Conservation (phyloP, 2,797 vertebrate species). For the Mus spretus region DNA sequence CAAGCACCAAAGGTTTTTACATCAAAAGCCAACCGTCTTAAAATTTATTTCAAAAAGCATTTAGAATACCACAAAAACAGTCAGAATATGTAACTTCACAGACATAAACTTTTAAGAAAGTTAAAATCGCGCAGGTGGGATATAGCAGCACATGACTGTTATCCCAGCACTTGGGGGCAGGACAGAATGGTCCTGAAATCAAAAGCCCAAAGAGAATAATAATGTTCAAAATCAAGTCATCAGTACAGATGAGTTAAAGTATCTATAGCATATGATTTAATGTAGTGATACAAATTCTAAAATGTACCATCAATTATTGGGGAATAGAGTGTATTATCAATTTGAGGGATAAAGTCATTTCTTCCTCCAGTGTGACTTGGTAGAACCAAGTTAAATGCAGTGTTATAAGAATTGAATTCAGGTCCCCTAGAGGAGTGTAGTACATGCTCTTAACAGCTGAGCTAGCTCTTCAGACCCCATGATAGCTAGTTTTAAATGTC, state of each 20-base stretch:
- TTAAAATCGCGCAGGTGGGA: background rate
- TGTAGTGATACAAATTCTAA: background rate
- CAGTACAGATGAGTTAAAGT: background rate
- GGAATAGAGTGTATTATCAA: background rate
- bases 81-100: background rate
- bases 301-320: background rate
- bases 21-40: background rate
- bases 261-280: background rate
- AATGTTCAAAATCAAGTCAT: slow-evolving; percentile 1
- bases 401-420: background rate
- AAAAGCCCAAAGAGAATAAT: background rate
- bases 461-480: background rate
- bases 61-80: background rate
- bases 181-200: background rate
- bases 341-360: background rate
- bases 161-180: background rate
- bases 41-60: background rate
- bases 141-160: background rate
- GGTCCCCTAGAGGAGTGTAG: background rate
- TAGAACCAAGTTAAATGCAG: background rate
- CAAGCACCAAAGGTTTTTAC: background rate
- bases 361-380: background rate
- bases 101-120: slow-evolving; percentile 23
- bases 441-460: background rate
- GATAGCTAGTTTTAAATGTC: background rate